Conservation (phyloP, 2,797 vertebrate genomes). For the Ptychadena robeensis region DNA sequence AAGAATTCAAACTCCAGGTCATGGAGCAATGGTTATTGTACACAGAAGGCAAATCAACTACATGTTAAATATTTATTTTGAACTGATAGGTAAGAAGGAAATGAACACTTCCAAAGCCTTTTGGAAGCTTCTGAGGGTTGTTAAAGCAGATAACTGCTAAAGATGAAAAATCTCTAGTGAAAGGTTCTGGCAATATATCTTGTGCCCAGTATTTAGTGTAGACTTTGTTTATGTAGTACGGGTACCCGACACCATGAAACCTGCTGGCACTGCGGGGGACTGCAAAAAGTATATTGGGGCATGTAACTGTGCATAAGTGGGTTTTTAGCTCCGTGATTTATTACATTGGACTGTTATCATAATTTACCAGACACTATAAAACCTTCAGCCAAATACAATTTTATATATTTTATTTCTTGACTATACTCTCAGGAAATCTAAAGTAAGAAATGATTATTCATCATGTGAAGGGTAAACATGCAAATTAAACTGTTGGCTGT, state of each 20-base stretch:
- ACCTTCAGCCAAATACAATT: background rate
- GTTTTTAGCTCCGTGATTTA: background rate
- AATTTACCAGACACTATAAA: background rate
- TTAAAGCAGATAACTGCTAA: background rate
- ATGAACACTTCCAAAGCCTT: constrained; percentile 6
- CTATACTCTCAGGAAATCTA: background rate
- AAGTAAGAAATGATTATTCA: too few species aligned
- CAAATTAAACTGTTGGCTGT: too few species aligned
- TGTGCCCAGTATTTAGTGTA: constrained; percentile 7
- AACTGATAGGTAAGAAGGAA: background rate
- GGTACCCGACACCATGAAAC: background rate
- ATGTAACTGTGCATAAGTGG: background rate
- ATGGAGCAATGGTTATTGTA: constrained; percentile 5
- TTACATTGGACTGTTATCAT: background rate
- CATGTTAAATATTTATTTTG: constrained; percentile 31
- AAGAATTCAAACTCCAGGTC: constrained; percentile 22
- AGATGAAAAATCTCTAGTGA: background rate
- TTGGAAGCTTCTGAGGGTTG: background rate
- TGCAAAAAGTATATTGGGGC: background rate
- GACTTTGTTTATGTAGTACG: background rate
- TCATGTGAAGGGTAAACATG: too few species aligned
- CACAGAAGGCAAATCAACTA: constrained; percentile 26
- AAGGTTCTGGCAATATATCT: background rate
- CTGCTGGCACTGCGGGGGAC: background rate
- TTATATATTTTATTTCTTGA: background rate